Conservation (phyloP, 2,113 vertebrate species). For the Dipodomys ordii region DNA sequence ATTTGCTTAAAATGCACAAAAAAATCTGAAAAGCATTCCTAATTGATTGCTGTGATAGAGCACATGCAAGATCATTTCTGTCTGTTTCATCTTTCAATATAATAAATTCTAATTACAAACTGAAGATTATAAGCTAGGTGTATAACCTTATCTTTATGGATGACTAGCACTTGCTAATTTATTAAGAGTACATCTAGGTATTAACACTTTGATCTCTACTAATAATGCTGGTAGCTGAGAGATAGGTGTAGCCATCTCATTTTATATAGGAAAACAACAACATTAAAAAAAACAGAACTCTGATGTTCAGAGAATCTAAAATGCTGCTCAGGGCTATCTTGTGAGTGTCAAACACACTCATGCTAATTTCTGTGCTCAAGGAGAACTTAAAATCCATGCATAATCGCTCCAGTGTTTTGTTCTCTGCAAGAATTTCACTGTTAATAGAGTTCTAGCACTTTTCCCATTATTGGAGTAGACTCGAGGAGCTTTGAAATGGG, state of each 20-base stretch:
- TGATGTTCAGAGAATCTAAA: not conserved
- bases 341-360: not conserved
- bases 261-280: not conserved
- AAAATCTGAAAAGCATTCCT: not conserved
- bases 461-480: not conserved
- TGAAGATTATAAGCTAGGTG: not conserved
- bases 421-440: not conserved
- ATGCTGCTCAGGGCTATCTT: not conserved
- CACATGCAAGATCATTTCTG: not conserved
- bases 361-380: not conserved
- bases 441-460: not conserved
- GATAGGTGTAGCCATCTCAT: not conserved
- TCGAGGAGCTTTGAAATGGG: not conserved
- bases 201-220: not conserved
- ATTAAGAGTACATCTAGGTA: not conserved
- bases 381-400: not conserved
- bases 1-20: constrained; percentile 4
- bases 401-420: not conserved
- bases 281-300: too few species aligned
- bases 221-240: not conserved
- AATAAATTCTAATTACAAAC: constrained; percentile 40
- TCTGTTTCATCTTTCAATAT: constrained; percentile 15
- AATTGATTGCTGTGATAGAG: not conserved
- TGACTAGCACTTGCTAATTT: not conserved
- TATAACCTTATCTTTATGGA: not conserved